These are phyloP conservation scores for Tribolium madens DNA, from an alignment of 1,140 invertebrate genomes.

Conservation along the genomic window DNA sequence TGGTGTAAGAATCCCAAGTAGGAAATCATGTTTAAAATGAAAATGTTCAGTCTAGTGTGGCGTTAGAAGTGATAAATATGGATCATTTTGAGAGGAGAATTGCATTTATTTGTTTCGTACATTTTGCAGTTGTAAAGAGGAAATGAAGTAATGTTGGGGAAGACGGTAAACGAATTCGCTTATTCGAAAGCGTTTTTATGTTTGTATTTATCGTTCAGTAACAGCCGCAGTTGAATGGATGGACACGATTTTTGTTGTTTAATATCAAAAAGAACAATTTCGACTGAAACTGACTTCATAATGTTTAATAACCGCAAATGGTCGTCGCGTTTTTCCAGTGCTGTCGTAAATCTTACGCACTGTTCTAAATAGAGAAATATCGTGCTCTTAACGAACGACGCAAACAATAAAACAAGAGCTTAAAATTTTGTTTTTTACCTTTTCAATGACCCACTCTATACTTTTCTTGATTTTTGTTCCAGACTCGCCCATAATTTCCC, in stretches of 20 bases:
- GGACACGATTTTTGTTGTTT: conserved; percentile 26
- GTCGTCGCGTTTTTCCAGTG: conserved; percentile 5
- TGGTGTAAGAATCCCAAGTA: neutral
- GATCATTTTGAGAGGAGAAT: conserved; percentile 9
- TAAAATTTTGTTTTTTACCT: conserved; percentile 60
- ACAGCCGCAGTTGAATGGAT: neutral
- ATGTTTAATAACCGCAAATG: conserved; percentile 14
- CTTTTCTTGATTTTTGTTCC: conserved; percentile 81
- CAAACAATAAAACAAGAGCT: neutral
- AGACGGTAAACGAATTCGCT: conserved; percentile 12
- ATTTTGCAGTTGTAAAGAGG: conserved; percentile 4
- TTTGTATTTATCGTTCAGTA: conserved; percentile 4
- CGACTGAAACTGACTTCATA: conserved; percentile 10
- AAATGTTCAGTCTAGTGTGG: conserved; percentile 20
- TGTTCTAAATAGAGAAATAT: neutral
- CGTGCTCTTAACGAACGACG: neutral
- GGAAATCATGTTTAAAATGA: conserved; percentile 35
- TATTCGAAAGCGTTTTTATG: conserved; percentile 30
- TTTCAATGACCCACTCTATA: conserved; percentile 80
- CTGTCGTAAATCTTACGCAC: neutral
- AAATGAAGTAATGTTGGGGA: conserved; percentile 27
- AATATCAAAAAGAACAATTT: conserved; percentile 6
- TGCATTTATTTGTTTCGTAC: conserved; percentile 31
- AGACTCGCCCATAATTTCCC: conserved; percentile 86
- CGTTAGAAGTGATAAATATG: conserved; percentile 24